A percentile compares a stretch with the other conserved stretches of the same genome.
These are phyloP conservation scores for Emmelina monodactyla DNA, from an alignment of 2,888 invertebrate genomes.

Conservation along the genomic window DNA sequence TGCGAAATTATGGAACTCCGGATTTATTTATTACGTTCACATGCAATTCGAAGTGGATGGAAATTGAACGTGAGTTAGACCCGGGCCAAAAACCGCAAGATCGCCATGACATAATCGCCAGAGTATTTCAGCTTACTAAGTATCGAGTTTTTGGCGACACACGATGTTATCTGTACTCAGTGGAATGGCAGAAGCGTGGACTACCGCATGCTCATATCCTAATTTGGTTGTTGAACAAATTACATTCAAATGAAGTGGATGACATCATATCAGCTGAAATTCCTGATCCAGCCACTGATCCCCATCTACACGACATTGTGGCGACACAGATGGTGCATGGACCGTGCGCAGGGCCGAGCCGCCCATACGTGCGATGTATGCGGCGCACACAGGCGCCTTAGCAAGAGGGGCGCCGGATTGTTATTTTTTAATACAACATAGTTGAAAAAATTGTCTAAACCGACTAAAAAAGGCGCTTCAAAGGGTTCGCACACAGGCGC, in stretches of 20 bases:
- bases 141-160: conserved; percentile 9
- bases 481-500: no score
- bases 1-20: conserved; percentile 16
- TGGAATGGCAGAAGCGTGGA: conserved; percentile 16
- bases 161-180: no score
- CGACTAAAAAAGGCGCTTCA: no score
- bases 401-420: no score
- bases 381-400: no score
- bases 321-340: conserved; percentile 38
- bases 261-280: conserved; percentile 16
- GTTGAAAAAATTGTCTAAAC: no score
- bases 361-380: no score
- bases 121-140: conserved; percentile 15
- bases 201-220: conserved; percentile 17
- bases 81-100: conserved; percentile 12
- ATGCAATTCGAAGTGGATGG: conserved; percentile 10
- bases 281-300: conserved; percentile 17
- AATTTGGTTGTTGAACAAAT: conserved; percentile 21
- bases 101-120: conserved; percentile 16
- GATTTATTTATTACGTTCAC: conserved; percentile 27
- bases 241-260: conserved; percentile 17
- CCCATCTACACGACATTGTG: conserved; percentile 21
- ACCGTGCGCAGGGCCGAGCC: no score
- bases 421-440: no score
- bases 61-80: conserved; percentile 3